Evolutionary conservation across 2,888 invertebrate genomes (phyloP).

Genomic region (Bursaphelenchus okinawaensis): DNA sequence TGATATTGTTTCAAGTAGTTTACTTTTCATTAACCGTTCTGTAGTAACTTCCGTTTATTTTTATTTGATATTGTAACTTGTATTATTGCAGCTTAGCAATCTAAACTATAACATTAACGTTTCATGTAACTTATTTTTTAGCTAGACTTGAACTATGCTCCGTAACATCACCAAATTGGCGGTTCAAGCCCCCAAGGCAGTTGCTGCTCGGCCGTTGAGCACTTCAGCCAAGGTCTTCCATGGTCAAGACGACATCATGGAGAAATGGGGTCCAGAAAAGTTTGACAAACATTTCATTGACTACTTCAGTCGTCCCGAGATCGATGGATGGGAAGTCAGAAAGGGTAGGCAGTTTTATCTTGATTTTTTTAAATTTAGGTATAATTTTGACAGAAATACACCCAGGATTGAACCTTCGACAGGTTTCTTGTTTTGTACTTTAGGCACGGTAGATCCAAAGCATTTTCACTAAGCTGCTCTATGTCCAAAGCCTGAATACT

Average conservation of each 20-base stretch:
- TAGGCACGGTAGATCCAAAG: too few species aligned
- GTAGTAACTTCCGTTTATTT: too few species aligned
- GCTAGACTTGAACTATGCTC: not conserved
- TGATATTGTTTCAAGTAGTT: too few species aligned
- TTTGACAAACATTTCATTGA: conserved; percentile 57
- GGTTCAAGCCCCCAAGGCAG: not conserved
- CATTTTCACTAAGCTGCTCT: too few species aligned
- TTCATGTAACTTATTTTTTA: too few species aligned
- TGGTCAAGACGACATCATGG: conserved; percentile 46
- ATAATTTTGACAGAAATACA: not conserved
- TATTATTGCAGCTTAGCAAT: too few species aligned
- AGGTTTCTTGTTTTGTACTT: too few species aligned
- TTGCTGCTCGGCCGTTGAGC: conserved; percentile 1
- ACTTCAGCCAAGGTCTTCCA: not conserved
- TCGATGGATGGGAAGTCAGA: conserved; percentile 58
- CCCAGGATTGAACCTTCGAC: not conserved
- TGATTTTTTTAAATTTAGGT: not conserved
- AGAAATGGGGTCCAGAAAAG: conserved; percentile 55
- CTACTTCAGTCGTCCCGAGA: conserved; percentile 54
- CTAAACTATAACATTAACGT: too few species aligned
- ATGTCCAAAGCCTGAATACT: too few species aligned
- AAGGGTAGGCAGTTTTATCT: conserved; percentile 41
- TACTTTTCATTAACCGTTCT: too few species aligned
- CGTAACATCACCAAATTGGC: not conserved
- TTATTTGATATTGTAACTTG: too few species aligned